These are phyloP conservation scores for Drosophila parabipectinata DNA, from an alignment of 1,140 invertebrate species.

Conservation along the genomic window DNA sequence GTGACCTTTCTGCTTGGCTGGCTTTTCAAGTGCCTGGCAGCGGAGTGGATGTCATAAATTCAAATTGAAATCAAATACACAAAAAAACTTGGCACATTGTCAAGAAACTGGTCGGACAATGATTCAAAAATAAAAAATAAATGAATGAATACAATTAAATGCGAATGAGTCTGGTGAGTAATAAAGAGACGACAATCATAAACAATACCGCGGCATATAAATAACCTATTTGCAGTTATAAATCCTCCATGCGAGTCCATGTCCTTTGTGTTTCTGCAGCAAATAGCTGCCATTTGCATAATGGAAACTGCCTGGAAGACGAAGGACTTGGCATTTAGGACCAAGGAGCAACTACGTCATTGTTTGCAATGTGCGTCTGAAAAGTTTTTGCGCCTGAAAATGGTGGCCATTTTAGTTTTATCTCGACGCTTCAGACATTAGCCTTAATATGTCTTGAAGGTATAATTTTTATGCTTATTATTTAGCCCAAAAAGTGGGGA, in stretches of 20 bases:
- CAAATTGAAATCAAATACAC: constrained; percentile 34
- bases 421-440: constrained; percentile 50
- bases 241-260: constrained; percentile 38
- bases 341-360: constrained; percentile 58
- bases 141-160: constrained; percentile 47
- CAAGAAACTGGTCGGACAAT: constrained; percentile 13
- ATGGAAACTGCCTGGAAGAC: constrained; percentile 20
- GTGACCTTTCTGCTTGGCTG: constrained; percentile 66
- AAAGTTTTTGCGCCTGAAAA: constrained; percentile 53
- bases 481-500: constrained; percentile 17
- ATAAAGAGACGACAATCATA: constrained; percentile 49
- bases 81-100: constrained; percentile 46
- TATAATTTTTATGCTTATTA: constrained; percentile 70
- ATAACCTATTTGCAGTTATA: constrained; percentile 62
- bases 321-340: constrained; percentile 17
- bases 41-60: constrained; percentile 40
- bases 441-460: constrained; percentile 48
- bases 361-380: constrained; percentile 58
- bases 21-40: constrained; percentile 7
- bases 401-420: constrained; percentile 38
- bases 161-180: constrained; percentile 14
- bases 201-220: constrained; percentile 66
- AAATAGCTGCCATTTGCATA: constrained; percentile 61
- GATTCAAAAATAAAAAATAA: constrained; percentile 4
- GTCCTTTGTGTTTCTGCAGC: constrained; percentile 32